A percentile compares a stretch with the other conserved stretches of the same genome.
Evolutionary conservation across 2,113 vertebrate genomes (phyloP).

Genomic region (Oncorhynchus clarkii): DNA sequence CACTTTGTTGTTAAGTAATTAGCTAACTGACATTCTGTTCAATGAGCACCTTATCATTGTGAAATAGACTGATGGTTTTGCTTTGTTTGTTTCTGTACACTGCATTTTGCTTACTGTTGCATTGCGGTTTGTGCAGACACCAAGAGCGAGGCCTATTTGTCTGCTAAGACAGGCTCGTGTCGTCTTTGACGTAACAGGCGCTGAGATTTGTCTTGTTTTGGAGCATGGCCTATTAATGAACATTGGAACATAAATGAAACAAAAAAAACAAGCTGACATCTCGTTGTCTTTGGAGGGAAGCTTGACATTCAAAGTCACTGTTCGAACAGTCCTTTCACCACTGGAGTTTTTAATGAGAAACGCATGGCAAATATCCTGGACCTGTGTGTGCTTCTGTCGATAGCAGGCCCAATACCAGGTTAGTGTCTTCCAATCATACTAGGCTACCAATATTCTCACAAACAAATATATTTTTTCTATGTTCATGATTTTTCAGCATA

Average conservation of each 20-base stretch:
- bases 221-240: constrained; percentile 58
- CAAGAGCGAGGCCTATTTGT: constrained; percentile 16
- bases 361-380: constrained; percentile 17
- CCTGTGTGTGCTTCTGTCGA: constrained; percentile 39
- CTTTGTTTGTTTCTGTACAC: not conserved
- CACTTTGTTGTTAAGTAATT: not conserved
- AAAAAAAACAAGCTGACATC: constrained; percentile 33
- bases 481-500: no score
- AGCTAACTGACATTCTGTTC: not conserved
- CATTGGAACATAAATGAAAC: constrained; percentile 26
- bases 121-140: constrained; percentile 36
- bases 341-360: constrained; percentile 8
- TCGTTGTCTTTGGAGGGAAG: constrained; percentile 25
- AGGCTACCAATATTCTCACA: no score
- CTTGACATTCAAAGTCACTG: constrained; percentile 7
- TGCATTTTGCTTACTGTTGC: constrained; percentile 11
- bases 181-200: constrained; percentile 23
- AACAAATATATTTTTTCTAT: no score
- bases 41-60: not conserved
- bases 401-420: constrained; percentile 34
- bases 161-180: constrained; percentile 26
- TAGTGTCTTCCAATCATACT: constrained; percentile 12
- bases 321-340: constrained; percentile 24
- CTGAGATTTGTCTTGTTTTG: constrained; percentile 34
- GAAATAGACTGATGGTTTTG: no score